Base-by-base conservation (phyloP, 2,888 invertebrate species). In the Andrena bucephala region DNA sequence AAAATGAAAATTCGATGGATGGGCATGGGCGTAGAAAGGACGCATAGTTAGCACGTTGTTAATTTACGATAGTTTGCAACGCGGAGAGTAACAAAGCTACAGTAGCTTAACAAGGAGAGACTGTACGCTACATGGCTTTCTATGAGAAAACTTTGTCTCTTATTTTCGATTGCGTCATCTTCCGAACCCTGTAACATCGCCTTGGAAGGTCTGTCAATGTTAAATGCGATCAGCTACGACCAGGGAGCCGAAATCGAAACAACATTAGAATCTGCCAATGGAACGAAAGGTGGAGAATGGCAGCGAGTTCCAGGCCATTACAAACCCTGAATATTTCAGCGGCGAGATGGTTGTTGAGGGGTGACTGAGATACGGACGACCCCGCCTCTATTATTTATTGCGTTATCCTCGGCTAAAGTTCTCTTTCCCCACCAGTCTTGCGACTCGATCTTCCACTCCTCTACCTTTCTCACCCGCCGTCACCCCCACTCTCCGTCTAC, bases 371-470 rank as follows among this genome's bases (percentile, higher is more conserved):
- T 86, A 85, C 84, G 84, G 85, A 89, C 87, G 89, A 90, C 87
- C 85, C 88, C 81, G 89, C 77, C 84, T 91, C 87, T 92, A 91
- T 92, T 92, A 92, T 92, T 92, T 92, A 92, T 92, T 87, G 83
- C 89, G 85, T 89, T 89, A 89, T 87, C 86, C 87, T 87, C 85
- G 85, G 80, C 78, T 72, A 81, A 87, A 83, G 69, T 81, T 77
- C 81, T 80, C 77, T 36, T 63, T 27, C 57, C 76, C 66, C 67
- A 67, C 50, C 54, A 74, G 65, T 78, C 72, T 13, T 54, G 54
- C 36, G 57, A 57, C 68, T 69, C 69, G 59, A 57, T 69, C 69
- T 69, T 59, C 69, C 42, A 29, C 54, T 59, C 60, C 42, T 54
- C 33, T 27, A 63, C 62, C 62, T 71, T 66, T 76, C 24, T 57